These are phyloP conservation scores for Fistularia tabacaria DNA, from an alignment of 2,797 vertebrate genomes.

Conservation along the genomic window DNA sequence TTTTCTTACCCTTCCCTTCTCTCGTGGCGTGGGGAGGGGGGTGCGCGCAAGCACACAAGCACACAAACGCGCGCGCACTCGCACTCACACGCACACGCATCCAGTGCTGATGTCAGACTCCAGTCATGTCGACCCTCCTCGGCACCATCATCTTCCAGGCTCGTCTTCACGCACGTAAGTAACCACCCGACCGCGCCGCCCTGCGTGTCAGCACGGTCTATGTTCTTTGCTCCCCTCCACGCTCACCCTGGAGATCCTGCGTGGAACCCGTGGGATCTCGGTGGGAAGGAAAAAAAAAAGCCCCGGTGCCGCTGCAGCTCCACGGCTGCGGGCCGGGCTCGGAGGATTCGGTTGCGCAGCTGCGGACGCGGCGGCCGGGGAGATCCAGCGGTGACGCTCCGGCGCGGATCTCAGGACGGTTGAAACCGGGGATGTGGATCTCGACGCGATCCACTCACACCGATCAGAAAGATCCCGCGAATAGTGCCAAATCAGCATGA, in stretches of 20 bases:
- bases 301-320: neutral
- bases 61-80: neutral
- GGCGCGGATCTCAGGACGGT: too few relatives aligned
- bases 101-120: slow-evolving; percentile 47
- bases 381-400: neutral
- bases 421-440: too few relatives aligned
- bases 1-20: neutral
- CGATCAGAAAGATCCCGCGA: too few relatives aligned
- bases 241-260: neutral
- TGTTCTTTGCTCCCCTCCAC: neutral
- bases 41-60: neutral
- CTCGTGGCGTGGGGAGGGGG: neutral
- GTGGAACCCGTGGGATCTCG: neutral
- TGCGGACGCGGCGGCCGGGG: slow-evolving; percentile 8
- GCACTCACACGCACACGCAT: slow-evolving; percentile 7
- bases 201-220: too few relatives aligned
- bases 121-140: slow-evolving; percentile 55
- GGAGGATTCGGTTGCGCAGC: slow-evolving; percentile 31
- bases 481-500: too few relatives aligned
- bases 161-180: slow-evolving; percentile 38
- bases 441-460: too few relatives aligned
- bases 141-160: slow-evolving; percentile 32
- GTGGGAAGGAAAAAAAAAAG: neutral
- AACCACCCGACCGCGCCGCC: neutral
- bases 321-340: slow-evolving; percentile 9